These are phyloP conservation scores for Geopemphigus sp. DNA, from an alignment of 1,140 invertebrate genomes.

Conservation along the genomic window DNA sequence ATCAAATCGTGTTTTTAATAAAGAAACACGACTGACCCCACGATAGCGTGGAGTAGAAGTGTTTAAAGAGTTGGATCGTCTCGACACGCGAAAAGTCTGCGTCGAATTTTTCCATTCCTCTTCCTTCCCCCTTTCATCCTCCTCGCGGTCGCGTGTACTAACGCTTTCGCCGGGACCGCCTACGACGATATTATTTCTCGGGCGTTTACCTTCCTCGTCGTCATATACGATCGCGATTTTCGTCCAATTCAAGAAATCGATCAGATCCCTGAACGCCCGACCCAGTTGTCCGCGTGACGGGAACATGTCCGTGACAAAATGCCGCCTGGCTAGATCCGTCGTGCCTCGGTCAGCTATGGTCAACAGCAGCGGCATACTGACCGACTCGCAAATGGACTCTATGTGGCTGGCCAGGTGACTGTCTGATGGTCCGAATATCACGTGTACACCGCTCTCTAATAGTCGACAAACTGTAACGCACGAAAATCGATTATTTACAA, in stretches of 20 bases:
- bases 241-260: constrained; percentile 88
- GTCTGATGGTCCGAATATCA: constrained; percentile 85
- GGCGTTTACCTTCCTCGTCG: constrained; percentile 72
- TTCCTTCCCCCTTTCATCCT: no score
- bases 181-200: no score
- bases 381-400: constrained; percentile 83
- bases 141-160: no score
- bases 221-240: constrained; percentile 91
- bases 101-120: no score
- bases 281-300: constrained; percentile 81
- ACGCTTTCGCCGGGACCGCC: no score
- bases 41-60: background rate
- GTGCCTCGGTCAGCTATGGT: constrained; percentile 67
- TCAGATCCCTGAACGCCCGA: constrained; percentile 80
- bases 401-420: constrained; percentile 78
- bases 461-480: constrained; percentile 75
- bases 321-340: constrained; percentile 57
- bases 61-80: no score
- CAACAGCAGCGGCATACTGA: constrained; percentile 86
- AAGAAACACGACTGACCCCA: background rate
- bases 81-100: background rate
- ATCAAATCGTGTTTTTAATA: constrained; percentile 30
- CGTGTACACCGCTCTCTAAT: constrained; percentile 79
- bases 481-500: background rate
- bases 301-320: constrained; percentile 87